Conservation (phyloP, 2,888 invertebrate genomes). For the Drosophila diplacantha region DNA sequence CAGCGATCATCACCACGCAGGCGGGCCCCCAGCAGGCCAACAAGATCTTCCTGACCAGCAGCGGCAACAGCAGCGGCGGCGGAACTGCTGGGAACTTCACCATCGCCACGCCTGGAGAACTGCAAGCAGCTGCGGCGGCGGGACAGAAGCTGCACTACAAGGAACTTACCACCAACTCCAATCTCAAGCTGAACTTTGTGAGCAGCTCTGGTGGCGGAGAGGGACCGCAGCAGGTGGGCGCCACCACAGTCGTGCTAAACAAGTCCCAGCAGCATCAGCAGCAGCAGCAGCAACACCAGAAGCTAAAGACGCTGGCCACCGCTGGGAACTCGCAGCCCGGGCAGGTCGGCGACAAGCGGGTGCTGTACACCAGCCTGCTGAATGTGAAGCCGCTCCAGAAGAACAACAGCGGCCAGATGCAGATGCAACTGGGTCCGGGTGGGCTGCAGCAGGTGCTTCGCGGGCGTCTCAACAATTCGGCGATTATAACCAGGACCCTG, state of each 20-base stretch:
- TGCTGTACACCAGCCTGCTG: constrained; percentile 76
- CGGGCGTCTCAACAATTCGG: constrained; percentile 72
- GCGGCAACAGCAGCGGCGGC: constrained; percentile 64
- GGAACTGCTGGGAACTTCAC: constrained; percentile 67
- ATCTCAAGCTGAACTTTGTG: constrained; percentile 77
- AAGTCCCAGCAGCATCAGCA: constrained; percentile 64
- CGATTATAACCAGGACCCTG: constrained; percentile 71
- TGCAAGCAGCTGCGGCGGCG: constrained; percentile 63
- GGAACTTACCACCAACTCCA: constrained; percentile 74
- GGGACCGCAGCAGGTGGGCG: constrained; percentile 59
- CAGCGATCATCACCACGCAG: constrained; percentile 76
- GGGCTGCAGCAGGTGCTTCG: constrained; percentile 73
- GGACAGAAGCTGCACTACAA: constrained; percentile 76
- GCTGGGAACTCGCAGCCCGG: constrained; percentile 46
- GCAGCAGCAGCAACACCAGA: constrained; percentile 69
- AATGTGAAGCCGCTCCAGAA: constrained; percentile 76
- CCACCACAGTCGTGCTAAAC: constrained; percentile 69
- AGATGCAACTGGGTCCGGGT: constrained; percentile 74
- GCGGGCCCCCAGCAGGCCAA: constrained; percentile 69
- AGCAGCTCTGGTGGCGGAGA: constrained; percentile 54
- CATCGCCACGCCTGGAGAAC: constrained; percentile 74
- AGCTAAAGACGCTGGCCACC: constrained; percentile 60
- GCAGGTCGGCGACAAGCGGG: constrained; percentile 69
- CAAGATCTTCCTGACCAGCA: constrained; percentile 76
- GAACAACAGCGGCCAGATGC: constrained; percentile 76